Conservation (phyloP, 2,888 invertebrate genomes). For the Odontocolon sp. region DNA sequence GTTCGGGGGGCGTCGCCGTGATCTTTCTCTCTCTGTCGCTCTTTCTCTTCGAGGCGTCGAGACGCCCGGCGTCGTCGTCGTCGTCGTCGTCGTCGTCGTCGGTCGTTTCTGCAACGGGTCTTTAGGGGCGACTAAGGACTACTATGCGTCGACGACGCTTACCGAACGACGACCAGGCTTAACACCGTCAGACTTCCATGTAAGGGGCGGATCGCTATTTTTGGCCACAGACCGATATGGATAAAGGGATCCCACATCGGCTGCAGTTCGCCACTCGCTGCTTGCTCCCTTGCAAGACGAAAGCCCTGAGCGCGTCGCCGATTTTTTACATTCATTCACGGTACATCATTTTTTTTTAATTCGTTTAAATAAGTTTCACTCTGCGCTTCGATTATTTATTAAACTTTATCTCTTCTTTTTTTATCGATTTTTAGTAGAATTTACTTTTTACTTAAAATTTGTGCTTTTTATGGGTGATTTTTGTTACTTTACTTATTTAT, state of each 20-base stretch:
- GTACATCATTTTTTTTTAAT: constrained; percentile 55
- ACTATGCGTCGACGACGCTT: constrained; percentile 63
- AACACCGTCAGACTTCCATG: constrained; percentile 78
- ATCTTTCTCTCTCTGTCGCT: too few species aligned
- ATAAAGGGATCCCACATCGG: constrained; percentile 80
- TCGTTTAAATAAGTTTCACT: too few species aligned
- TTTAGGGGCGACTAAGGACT: constrained; percentile 67
- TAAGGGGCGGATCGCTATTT: constrained; percentile 81
- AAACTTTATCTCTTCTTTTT: neutral
- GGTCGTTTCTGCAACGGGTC: constrained; percentile 42
- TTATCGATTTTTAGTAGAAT: neutral
- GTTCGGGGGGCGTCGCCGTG: constrained; percentile 74
- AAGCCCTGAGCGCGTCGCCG: constrained; percentile 70
- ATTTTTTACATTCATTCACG: constrained; percentile 67
- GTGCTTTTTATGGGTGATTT: too few species aligned
- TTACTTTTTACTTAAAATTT: too few species aligned
- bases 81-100: constrained; percentile 9
- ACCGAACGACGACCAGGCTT: constrained; percentile 65
- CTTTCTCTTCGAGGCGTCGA: too few species aligned
- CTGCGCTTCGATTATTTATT: constrained; percentile 37
- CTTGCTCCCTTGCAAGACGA: constrained; percentile 77
- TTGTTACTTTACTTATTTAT: too few species aligned
- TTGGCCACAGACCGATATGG: constrained; percentile 79
- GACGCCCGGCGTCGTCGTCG: constrained; percentile 54
- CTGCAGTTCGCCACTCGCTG: constrained; percentile 78